A percentile compares a stretch with the other conserved stretches of the same genome.
phyloP scores from a whole-genome alignment of 2,888 invertebrate species.

The Diaperis boleti region DNA sequence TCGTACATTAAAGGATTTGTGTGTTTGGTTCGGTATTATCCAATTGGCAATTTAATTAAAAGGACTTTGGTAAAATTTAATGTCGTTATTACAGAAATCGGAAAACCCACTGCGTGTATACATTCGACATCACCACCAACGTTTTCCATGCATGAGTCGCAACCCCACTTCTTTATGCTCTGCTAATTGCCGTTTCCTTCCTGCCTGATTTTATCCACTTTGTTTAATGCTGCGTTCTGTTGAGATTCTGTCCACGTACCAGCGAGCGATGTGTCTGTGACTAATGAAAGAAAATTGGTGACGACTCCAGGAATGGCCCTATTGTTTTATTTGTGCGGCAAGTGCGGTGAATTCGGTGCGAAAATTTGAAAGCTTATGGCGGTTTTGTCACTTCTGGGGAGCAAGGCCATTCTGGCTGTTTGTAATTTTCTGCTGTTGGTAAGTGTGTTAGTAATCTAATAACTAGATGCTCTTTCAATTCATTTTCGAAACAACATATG shows the following conservation, averaged over 20 bases:
- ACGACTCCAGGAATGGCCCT: conserved; percentile 41
- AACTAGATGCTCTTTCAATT: too few relatives aligned
- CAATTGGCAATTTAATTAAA: too few relatives aligned
- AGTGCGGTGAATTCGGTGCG: conserved; percentile 39
- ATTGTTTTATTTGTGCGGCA: conserved; percentile 43
- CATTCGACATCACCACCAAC: too few relatives aligned
- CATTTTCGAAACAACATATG: too few relatives aligned
- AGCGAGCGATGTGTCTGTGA: conserved; percentile 36
- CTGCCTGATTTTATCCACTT: conserved; percentile 56
- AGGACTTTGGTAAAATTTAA: too few relatives aligned
- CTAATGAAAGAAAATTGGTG: conserved; percentile 49
- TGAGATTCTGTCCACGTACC: conserved; percentile 41
- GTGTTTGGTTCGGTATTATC: too few relatives aligned
- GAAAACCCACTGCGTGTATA: too few relatives aligned
- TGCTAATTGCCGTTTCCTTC: conserved; percentile 67
- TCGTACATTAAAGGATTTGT: too few relatives aligned
- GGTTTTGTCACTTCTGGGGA: conserved; percentile 66
- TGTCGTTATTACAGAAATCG: too few relatives aligned
- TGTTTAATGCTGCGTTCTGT: conserved; percentile 41
- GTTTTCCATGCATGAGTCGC: conserved; percentile 37
- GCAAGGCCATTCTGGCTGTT: conserved; percentile 75
- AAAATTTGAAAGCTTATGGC: conserved; percentile 51
- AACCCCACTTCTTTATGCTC: conserved; percentile 60
- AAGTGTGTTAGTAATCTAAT: too few relatives aligned
- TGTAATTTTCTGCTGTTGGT: conserved; percentile 77